Base-by-base conservation (phyloP, 1,140 invertebrate species). In the Drosophila ogumai region DNA sequence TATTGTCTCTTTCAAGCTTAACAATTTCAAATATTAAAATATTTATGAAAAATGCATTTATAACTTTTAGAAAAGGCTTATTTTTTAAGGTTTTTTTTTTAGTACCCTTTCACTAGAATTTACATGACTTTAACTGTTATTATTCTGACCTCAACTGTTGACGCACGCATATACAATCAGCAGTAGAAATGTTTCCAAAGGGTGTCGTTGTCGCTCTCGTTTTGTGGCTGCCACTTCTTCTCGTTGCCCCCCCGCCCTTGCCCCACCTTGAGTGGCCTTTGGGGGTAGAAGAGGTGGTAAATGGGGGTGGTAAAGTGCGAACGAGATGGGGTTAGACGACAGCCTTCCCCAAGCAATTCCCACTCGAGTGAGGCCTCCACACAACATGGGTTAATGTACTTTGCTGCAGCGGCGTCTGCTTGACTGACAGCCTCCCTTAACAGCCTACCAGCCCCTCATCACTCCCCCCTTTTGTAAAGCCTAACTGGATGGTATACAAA, bases 341-440 rank as follows among this genome's bases (percentile, higher is more conserved):
- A 54, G 67, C 76, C 63, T 75, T 75, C 63, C 68, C 68, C 59
- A 72, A 76, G 64, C 71, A 79, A 82, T 67, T 54, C 46, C 46
- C 61, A 64, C 61, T 73, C 47, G 76, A 56, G 50, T 34, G 56
- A 59, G 80, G 50, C 77, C 72, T 36, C 66, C 58, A 52, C 49
- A 50, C 54, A 58, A 41, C 80, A 74, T 88, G 85, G 84, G 84
- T 88, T 88, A 88, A 88, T 79, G 84, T 90, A 88, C 84, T 88
- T 78, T 90, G 36, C 59, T 68, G 63, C 72, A 81, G 58, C 78
- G 76, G 84, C 82, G 82, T 87, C 82, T 82, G 69, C 69, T 58
- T 82, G 78, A 79, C 82, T 79, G 69, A 60, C 79, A 79, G 63
- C 61, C 69, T 61, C 43, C 78, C 61, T 50, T 58, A 74, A 49